Percentiles rank a stretch among this genome's conserved stretches.
Evolutionary conservation across 1,140 invertebrate genomes (phyloP).

Genomic region (Yoshiicerus persimilis): DNA sequence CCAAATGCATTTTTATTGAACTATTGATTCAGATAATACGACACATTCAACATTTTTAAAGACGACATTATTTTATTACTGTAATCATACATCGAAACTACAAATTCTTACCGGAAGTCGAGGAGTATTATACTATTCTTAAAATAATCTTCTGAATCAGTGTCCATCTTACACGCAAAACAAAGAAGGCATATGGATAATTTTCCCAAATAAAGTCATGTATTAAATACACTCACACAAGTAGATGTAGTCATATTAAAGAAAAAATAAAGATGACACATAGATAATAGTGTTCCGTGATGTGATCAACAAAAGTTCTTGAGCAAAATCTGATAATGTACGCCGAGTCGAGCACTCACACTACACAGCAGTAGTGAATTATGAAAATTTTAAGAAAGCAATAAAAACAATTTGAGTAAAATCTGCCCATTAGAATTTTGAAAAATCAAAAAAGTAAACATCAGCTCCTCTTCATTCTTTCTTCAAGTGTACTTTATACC

Average conservation of each 20-base stretch:
- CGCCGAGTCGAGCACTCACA: neutral
- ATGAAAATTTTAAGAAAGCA: neutral
- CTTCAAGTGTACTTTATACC: neutral
- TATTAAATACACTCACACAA: neutral
- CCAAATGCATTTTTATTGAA: no score
- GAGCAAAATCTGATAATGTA: neutral
- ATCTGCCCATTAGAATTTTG: neutral
- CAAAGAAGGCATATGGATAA: neutral
- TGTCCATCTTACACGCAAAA: neutral
- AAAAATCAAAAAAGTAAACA: neutral
- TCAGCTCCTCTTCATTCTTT: neutral
- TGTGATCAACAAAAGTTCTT: neutral
- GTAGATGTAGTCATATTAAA: neutral
- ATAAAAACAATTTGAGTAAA: no score
- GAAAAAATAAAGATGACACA: neutral
- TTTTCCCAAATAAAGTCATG: neutral
- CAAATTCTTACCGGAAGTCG: neutral
- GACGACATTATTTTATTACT: neutral
- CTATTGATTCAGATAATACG: no score
- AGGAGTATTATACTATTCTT: neutral
- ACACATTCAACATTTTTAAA: no score
- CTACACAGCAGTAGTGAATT: neutral
- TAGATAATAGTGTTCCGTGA: neutral
- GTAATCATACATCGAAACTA: neutral
- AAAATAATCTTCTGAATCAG: neutral